phyloP scores from a whole-genome alignment of 2,797 vertebrate genomes.

The Sebastes kiyomatsui region DNA sequence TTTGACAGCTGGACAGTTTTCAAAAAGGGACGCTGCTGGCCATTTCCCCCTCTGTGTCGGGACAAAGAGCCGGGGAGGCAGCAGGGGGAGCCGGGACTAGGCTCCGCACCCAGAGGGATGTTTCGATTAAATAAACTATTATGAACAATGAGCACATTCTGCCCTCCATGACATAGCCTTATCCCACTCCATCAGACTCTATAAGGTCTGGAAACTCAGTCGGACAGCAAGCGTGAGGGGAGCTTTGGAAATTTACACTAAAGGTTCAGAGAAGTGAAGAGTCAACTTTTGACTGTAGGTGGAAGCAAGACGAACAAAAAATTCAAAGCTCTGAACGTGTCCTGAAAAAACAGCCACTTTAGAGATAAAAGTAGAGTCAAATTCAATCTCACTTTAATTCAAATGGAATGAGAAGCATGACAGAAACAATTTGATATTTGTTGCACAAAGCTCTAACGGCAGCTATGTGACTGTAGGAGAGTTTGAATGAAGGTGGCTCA shows the following conservation, averaged over 20 bases:
- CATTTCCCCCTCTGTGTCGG: slow-evolving; percentile 78
- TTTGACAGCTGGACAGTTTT: slow-evolving; percentile 89
- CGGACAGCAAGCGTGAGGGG: slow-evolving; percentile 1
- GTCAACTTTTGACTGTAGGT: slow-evolving; percentile 7
- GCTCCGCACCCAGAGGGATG: slow-evolving; percentile 71
- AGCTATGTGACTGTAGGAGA: background rate
- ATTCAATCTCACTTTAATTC: slow-evolving; percentile 20
- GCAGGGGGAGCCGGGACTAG: slow-evolving; percentile 53
- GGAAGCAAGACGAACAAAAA: background rate
- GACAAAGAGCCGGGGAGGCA: slow-evolving; percentile 77
- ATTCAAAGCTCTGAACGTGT: slow-evolving; percentile 2
- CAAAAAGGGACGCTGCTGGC: slow-evolving; percentile 81
- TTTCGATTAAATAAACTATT: slow-evolving; percentile 85
- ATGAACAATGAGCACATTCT: slow-evolving; percentile 84
- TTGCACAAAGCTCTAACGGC: background rate
- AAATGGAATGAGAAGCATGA: slow-evolving; percentile 25
- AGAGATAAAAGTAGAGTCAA: slow-evolving; percentile 18
- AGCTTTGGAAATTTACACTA: slow-evolving; percentile 24
- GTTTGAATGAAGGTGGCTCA: background rate
- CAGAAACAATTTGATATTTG: too few relatives aligned
- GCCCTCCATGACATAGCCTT: slow-evolving; percentile 75
- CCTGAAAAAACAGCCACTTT: slow-evolving; percentile 1
- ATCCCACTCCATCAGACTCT: slow-evolving; percentile 44
- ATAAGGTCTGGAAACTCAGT: slow-evolving; percentile 51
- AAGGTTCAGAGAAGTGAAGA: background rate